Percentiles rank a stretch among this genome's conserved stretches.
Conservation (phyloP, 1,140 invertebrate species). For the Plectrocnemia conspersa region DNA sequence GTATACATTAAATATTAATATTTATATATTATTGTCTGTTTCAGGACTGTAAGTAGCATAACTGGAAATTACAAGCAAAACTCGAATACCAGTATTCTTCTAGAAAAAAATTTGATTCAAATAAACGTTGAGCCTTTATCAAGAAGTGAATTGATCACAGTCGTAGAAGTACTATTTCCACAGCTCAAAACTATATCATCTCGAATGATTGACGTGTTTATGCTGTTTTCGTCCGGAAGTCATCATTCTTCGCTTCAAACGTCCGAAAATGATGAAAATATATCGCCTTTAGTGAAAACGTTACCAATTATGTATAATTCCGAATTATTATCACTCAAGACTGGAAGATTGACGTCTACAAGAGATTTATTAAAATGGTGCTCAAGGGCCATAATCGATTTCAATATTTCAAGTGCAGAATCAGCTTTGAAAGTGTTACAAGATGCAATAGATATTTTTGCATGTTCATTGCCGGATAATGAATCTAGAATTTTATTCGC, state of each 20-base stretch:
- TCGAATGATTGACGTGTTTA: conserved; percentile 79
- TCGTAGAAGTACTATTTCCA: conserved; percentile 67
- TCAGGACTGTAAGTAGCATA: conserved; percentile 55
- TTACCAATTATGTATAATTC: conserved; percentile 30
- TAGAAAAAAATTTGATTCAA: conserved; percentile 79
- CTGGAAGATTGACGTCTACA: conserved; percentile 66
- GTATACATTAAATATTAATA: conserved; percentile 12
- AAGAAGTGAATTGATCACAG: conserved; percentile 63
- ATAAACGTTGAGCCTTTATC: conserved; percentile 78
- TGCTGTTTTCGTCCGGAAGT: conserved; percentile 69
- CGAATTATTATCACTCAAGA: conserved; percentile 43
- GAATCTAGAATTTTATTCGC: conserved; percentile 62
- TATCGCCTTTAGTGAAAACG: conserved; percentile 38
- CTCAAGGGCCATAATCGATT: conserved; percentile 66
- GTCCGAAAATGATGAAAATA: conserved; percentile 37
- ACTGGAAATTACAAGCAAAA: conserved; percentile 61
- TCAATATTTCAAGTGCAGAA: conserved; percentile 68
- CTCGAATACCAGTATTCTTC: conserved; percentile 57
- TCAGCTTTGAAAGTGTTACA: conserved; percentile 76
- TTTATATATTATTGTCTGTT: conserved; percentile 37
- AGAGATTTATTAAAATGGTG: conserved; percentile 95
- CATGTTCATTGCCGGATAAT: conserved; percentile 64
- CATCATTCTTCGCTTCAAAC: conserved; percentile 51
- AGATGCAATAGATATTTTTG: conserved; percentile 90
- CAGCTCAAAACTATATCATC: conserved; percentile 67